Evolutionary conservation across 2,113 vertebrate species (phyloP), one percentile per base, ranked within the genome.

Genomic region (Suncus etruscus): DNA sequence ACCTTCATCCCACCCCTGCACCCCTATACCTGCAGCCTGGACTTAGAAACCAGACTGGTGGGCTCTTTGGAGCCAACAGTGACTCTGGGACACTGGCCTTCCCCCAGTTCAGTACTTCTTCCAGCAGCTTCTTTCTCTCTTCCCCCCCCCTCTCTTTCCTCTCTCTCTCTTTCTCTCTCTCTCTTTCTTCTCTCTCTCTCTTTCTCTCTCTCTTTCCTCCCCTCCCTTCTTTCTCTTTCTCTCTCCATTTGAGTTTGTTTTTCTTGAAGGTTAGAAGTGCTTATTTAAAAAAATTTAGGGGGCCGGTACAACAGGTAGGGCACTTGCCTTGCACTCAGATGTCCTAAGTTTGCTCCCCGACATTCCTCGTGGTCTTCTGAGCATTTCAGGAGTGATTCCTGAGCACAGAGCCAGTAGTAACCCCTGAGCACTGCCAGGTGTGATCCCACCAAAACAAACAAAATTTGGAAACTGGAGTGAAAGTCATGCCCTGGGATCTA

Each of bases 31-130:
- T 39, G 39, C 24, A 11, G 2, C 7, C n/a, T 65, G 22, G 1
- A 1, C 45, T n/a, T 27, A 3, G 31, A 75, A 31, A 24, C 24
- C 2, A 0, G 16, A 10, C 8, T 7, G 86, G 1, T 29, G 1
- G 29, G 8, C 16, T 10, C 22, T 16, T 74, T 20, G 5, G 3
- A 12, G 16, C 29, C 7, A 45, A 22, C n/a, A n/a, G 15, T 7
- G 9, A n/a, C 31, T 31, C 0, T 24, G 39, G 16, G 16, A 16
- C 4, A 1, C 0, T 0, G 58, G 39, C 31, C 0, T 18, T 29
- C 4, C 4, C 27, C 29, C 39, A 39, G 14, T 4, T 27, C 29
- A 12, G 27, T 8, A 9, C 25, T 63, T 70, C 65, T 18, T 27
- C 2, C 16, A 10, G 16, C 39, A 11, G 39, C 22, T 22, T 45